These are phyloP conservation scores for Papilio demoleus DNA, from an alignment of 2,888 invertebrate species.

Conservation along the genomic window DNA sequence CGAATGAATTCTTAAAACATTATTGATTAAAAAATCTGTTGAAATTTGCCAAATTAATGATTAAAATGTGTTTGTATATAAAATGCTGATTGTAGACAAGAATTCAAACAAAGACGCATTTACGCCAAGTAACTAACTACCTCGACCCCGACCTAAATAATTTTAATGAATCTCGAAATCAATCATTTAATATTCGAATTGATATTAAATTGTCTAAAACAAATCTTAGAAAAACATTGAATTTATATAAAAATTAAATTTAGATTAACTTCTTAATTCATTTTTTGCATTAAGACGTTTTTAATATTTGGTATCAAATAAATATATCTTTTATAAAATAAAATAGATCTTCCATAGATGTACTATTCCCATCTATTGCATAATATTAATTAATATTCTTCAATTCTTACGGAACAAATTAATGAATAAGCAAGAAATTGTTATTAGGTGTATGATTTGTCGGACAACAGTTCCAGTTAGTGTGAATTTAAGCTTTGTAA, in stretches of 20 bases:
- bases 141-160: background rate
- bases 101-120: background rate
- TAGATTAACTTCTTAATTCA: no score
- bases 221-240: background rate
- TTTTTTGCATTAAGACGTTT: background rate
- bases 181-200: background rate
- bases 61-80: no score
- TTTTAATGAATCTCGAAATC: conserved; percentile 1
- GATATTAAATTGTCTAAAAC: background rate
- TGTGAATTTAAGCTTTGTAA: background rate
- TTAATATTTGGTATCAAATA: background rate
- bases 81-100: no score
- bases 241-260: background rate
- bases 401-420: background rate
- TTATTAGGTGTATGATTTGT: conserved; percentile 1
- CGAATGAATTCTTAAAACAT: no score
- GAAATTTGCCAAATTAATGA: no score
- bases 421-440: conserved; percentile 13
- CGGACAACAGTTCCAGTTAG: background rate
- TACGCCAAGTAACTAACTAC: background rate
- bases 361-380: background rate
- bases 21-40: no score
- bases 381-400: conserved; percentile 2
- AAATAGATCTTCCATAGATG: no score
- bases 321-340: no score